Evolutionary conservation across 2,797 vertebrate genomes (phyloP), one percentile per base, ranked within the genome.

Genomic region (Pogonophryne albipinna): DNA sequence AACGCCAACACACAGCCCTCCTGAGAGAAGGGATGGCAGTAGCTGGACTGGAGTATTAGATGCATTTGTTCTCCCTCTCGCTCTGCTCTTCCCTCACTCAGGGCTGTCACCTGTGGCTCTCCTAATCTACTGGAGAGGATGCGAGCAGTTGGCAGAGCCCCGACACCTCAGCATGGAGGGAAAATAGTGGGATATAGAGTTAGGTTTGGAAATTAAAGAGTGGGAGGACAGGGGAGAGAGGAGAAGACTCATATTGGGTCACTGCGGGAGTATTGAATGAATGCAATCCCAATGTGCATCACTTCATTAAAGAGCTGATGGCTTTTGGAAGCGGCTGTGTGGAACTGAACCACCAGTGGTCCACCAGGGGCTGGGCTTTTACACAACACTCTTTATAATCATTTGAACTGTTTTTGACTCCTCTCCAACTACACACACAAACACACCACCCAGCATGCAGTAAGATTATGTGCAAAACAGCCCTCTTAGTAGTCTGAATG

Each of bases 301-400:
- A 71, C 78, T 84, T 87, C 81, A 91, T 89, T 88, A 86, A 53
- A 56, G 77, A 51, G 71, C 76, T 82, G 85, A 88, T 82, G 80
- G 76, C 73, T 88, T 87, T 56, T 62, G 61, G 66, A 78, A 64
- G 66, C 34, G 14, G 66, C 61, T 51, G 65, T 82, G 79, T 66
- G 85, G 75, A 89, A 71, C 66, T 61, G 72, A 87, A 89, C 60
- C 79, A 71, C 61, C 20, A 15, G 59, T 13, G 10, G 71, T 66
- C 76, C 38, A 17, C 0, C 8, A 82, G 84, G 66, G 74, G 51
- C 47, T 17, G 63, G 50, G 31, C 15, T 66, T 84, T 62, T 61
- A 51, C 44, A 45, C 34, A 61, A 47, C 73, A 59, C 66, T 67
- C 59, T 49, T 44, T 44, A 7, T 63, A 61, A 79, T 76, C 46